These are phyloP conservation scores for Limenitis arthemis DNA, from an alignment of 2,888 invertebrate species.

Conservation along the genomic window DNA sequence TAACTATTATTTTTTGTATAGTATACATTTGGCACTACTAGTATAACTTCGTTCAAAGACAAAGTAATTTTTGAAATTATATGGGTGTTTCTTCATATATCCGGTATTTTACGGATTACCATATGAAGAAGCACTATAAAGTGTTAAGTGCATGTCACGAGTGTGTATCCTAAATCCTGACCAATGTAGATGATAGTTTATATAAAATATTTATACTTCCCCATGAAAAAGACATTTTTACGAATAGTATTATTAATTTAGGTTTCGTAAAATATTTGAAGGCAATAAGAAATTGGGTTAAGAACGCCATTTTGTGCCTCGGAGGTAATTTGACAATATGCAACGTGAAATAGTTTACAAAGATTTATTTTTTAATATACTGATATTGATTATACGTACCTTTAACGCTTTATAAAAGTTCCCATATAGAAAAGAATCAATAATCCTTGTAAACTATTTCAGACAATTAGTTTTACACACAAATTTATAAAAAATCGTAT, in stretches of 20 bases:
- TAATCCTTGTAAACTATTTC: constrained; percentile 41
- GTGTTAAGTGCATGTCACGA: constrained; percentile 34
- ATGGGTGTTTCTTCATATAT: background rate
- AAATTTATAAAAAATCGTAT: constrained; percentile 45
- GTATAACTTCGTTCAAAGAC: constrained; percentile 24
- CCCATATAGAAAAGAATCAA: constrained; percentile 4
- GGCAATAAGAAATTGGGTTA: constrained; percentile 64
- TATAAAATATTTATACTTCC: constrained; percentile 62
- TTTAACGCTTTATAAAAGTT: constrained; percentile 6
- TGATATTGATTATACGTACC: background rate
- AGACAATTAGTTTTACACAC: constrained; percentile 34
- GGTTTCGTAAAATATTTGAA: constrained; percentile 56
- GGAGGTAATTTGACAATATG: constrained; percentile 56
- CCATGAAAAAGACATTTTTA: constrained; percentile 70
- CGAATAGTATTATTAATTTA: constrained; percentile 72
- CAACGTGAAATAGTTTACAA: constrained; percentile 24
- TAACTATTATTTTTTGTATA: constrained; percentile 6
- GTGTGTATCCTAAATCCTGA: constrained; percentile 67
- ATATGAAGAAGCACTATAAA: constrained; percentile 6
- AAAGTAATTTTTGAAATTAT: constrained; percentile 22
- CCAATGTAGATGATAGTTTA: constrained; percentile 64
- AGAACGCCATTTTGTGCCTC: constrained; percentile 67
- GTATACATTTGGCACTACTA: constrained; percentile 48
- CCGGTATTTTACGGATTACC: background rate
- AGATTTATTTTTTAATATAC: constrained; percentile 1